These are phyloP conservation scores for Uropetala carovei DNA, from an alignment of 2,888 invertebrate species.

Conservation along the genomic window DNA sequence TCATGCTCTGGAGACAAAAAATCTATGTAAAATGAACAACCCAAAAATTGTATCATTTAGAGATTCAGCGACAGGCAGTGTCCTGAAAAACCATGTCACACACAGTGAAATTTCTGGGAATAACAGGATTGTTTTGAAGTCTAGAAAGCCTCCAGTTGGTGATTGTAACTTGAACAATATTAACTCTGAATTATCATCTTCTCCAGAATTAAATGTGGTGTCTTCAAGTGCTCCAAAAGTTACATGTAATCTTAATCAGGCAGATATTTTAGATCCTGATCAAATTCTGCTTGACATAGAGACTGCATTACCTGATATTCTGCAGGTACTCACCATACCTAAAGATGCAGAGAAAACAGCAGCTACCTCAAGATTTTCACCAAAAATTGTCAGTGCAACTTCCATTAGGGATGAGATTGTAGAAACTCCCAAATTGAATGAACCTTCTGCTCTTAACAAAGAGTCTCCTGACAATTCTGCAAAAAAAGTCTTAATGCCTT, in stretches of 20 bases:
- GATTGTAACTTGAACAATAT: neutral
- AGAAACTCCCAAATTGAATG: no score
- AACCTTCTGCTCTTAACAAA: no score
- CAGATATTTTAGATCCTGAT: neutral
- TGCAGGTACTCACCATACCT: neutral
- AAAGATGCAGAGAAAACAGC: neutral
- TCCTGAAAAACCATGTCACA: neutral
- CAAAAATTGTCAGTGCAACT: no score
- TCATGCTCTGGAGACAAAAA: neutral
- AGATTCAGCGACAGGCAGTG: no score
- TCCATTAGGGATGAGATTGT: no score
- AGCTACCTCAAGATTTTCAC: neutral
- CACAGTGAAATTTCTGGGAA: neutral
- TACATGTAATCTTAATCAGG: neutral
- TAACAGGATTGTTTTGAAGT: no score
- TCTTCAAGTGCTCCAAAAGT: neutral
- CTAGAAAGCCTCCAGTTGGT: neutral
- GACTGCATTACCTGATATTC: neutral
- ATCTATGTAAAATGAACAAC: neutral
- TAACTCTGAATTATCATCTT: neutral
- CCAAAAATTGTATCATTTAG: neutral
- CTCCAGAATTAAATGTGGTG: neutral
- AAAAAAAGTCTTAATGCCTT: no score
- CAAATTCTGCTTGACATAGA: conserved; percentile 20
- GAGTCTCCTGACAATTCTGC: no score